Conservation (phyloP, 2,797 vertebrate genomes). For the Tokudaia muenninki region DNA sequence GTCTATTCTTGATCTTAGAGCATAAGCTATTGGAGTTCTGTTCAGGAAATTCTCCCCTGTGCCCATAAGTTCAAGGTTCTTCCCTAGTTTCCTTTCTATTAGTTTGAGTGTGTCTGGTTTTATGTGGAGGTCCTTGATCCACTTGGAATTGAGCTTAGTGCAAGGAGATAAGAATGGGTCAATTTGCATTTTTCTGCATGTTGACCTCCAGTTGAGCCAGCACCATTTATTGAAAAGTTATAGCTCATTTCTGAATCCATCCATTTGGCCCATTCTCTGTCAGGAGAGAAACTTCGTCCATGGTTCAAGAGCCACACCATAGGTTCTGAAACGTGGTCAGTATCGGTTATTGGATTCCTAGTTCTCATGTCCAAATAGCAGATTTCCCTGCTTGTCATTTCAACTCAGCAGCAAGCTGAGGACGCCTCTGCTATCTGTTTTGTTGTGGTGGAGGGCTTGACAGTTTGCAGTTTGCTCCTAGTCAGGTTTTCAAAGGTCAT, state of each 20-base stretch:
- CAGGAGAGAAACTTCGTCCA: neutral
- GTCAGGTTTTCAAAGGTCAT: neutral
- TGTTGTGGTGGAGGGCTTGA: neutral
- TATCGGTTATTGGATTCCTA: neutral
- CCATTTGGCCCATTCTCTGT: neutral
- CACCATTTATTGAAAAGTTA: too few relatives aligned
- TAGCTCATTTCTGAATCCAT: conserved; percentile 26
- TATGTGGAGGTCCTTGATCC: too few relatives aligned
- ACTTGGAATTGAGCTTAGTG: too few relatives aligned
- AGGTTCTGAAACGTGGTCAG: neutral
- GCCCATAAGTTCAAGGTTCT: too few relatives aligned
- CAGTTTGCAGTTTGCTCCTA: neutral
- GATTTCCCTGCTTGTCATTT: neutral
- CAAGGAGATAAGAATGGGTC: too few relatives aligned
- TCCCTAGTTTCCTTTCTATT: too few relatives aligned
- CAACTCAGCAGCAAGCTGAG: neutral
- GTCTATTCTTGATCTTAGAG: too few relatives aligned
- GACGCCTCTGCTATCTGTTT: neutral
- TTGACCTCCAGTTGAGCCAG: too few relatives aligned
- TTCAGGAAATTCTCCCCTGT: too few relatives aligned
- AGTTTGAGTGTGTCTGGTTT: too few relatives aligned
- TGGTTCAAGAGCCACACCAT: neutral
- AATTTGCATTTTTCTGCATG: too few relatives aligned
- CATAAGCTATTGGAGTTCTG: too few relatives aligned
- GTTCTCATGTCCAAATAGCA: neutral